Percentiles rank a stretch among this genome's conserved stretches.
Evolutionary conservation across 2,888 invertebrate species (phyloP).

Genomic region (Diaphora mendica): DNA sequence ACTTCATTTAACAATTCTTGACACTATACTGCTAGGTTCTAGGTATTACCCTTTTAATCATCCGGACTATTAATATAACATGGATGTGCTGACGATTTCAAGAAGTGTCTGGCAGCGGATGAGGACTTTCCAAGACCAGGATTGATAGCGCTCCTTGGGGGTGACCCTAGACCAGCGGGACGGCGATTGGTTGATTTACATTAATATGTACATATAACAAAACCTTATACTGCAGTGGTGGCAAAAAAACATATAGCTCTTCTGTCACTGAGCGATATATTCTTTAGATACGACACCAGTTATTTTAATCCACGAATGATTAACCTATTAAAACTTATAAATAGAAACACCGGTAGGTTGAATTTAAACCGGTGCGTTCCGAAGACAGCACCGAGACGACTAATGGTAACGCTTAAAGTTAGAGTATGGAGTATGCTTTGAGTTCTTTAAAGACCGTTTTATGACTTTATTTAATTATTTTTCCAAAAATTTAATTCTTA

Average conservation of each 20-base stretch:
- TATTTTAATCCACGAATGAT: not conserved
- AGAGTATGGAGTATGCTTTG: not conserved
- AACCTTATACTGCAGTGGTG: not conserved
- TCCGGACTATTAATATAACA: too few relatives aligned
- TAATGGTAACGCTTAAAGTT: not conserved
- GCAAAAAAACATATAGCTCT: not conserved
- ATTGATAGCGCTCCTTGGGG: too few relatives aligned
- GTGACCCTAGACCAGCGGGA: too few relatives aligned
- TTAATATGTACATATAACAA: too few relatives aligned
- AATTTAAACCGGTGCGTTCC: not conserved
- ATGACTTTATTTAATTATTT: not conserved
- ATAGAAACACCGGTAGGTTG: not conserved
- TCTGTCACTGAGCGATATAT: not conserved
- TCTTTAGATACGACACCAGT: not conserved
- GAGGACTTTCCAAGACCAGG: too few relatives aligned
- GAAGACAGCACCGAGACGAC: not conserved
- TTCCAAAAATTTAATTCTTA: not conserved
- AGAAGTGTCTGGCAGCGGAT: too few relatives aligned
- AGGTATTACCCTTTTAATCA: too few relatives aligned
- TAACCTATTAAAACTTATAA: conserved; percentile 1
- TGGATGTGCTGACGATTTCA: too few relatives aligned
- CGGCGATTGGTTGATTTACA: too few relatives aligned
- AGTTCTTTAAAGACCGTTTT: not conserved
- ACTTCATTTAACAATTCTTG: not conserved
- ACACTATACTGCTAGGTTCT: too few relatives aligned